Conservation (phyloP, 92 coral and sea anemone species). For the Paramuricea clavata region DNA sequence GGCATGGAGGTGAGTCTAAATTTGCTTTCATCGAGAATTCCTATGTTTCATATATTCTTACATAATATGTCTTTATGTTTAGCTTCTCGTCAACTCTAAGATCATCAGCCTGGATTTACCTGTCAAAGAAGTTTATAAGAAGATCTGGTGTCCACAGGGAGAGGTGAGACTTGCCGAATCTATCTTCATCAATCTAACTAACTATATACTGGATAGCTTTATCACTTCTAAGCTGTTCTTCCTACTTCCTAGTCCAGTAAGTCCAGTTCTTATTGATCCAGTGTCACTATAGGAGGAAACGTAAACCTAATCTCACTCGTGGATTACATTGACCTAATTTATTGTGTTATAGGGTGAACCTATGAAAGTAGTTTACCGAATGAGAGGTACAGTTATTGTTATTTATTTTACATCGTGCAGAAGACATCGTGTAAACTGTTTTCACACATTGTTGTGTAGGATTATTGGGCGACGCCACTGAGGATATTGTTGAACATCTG, state of each 20-base stretch:
- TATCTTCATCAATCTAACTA: too few relatives aligned
- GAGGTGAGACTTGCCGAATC: conserved; percentile 82
- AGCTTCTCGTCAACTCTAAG: conserved; percentile 97
- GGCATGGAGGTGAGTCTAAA: conserved; percentile 91
- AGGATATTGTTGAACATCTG: conserved; percentile 94
- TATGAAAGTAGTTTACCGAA: conserved; percentile 92
- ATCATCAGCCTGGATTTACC: conserved; percentile 96
- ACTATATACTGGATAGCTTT: too few relatives aligned
- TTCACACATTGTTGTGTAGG: conserved; percentile 55
- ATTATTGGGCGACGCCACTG: conserved; percentile 97
- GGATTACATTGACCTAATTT: neutral
- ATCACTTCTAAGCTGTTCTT: neutral
- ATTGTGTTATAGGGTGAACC: conserved; percentile 85
- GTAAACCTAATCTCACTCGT: neutral
- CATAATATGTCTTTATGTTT: neutral
- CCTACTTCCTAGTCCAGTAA: too few relatives aligned
- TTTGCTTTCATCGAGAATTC: too few relatives aligned
- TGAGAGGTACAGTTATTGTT: conserved; percentile 80
- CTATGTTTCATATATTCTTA: too few relatives aligned
- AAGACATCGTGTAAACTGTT: neutral
- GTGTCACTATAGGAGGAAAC: neutral
- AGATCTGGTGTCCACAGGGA: conserved; percentile 99
- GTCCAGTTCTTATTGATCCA: neutral
- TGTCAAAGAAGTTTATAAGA: conserved; percentile 98
- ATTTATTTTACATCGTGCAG: neutral